Percentiles rank a stretch among this genome's conserved stretches.
phyloP scores from a whole-genome alignment of 1,140 invertebrate genomes.

The Colletes latitarsis region DNA sequence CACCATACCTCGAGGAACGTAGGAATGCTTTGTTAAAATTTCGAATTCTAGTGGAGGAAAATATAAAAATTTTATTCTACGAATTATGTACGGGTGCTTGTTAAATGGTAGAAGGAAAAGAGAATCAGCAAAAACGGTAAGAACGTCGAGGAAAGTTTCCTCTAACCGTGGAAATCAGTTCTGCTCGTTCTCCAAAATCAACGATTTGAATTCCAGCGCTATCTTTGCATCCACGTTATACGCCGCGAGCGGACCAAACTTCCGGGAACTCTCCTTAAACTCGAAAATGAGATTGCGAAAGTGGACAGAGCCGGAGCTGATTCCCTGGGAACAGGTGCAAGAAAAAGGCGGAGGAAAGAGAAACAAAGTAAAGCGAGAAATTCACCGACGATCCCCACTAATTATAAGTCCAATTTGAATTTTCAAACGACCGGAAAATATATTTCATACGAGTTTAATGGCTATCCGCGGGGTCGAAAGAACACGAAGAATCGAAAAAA shows the following conservation, averaged over 20 bases:
- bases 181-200: not conserved
- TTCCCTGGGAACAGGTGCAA: not conserved
- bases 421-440: not conserved
- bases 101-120: not conserved
- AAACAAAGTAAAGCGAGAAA: not conserved
- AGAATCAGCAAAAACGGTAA: not conserved
- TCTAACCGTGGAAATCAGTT: not conserved
- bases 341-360: not conserved
- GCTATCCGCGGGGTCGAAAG: not conserved
- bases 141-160: not conserved
- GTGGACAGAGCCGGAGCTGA: constrained; percentile 7
- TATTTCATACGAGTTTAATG: not conserved
- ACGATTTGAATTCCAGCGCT: constrained; percentile 1
- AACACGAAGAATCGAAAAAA: not conserved
- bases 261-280: constrained; percentile 6
- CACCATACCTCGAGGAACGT: too few species aligned
- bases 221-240: not conserved
- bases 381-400: not conserved
- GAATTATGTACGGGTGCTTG: not conserved
- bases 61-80: not conserved
- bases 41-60: not conserved
- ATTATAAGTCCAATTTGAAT: constrained; percentile 3
- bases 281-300: constrained; percentile 12
- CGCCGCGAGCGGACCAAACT: not conserved
- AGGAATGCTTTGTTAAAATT: not conserved